These are phyloP conservation scores for Rhinolophus ferrumequinum DNA, from an alignment of 2,113 vertebrate species.

Conservation along the genomic window DNA sequence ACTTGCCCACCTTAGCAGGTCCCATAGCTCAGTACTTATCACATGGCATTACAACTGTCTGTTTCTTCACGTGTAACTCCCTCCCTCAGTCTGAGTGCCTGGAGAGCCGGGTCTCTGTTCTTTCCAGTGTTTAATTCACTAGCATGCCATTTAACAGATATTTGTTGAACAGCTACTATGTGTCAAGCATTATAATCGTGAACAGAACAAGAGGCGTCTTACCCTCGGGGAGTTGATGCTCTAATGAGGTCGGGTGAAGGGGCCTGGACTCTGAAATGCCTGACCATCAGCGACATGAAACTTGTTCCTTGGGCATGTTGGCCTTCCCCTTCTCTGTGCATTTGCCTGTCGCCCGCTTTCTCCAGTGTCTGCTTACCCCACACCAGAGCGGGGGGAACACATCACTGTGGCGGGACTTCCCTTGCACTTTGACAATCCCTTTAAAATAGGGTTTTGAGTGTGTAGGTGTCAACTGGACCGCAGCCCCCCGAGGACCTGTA, in stretches of 20 bases:
- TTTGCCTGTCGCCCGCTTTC: neutral
- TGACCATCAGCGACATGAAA: fast-evolving
- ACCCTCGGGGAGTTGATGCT: neutral
- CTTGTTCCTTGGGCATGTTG: fast-evolving
- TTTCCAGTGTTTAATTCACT: neutral
- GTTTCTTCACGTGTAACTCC: neutral
- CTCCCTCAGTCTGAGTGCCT: neutral
- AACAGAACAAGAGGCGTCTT: neutral
- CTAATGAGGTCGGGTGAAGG: fast-evolving
- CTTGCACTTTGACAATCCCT: neutral
- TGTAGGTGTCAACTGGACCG: fast-evolving
- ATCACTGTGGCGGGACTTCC: neutral
- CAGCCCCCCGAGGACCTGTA: neutral
- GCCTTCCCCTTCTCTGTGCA: fast-evolving
- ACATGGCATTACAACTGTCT: fast-evolving
- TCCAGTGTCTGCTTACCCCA: neutral
- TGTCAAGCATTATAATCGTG: neutral
- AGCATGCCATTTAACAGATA: neutral
- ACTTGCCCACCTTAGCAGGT: neutral
- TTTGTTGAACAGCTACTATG: neutral
- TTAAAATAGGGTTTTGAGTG: neutral
- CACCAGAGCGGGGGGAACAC: neutral
- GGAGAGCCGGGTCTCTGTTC: neutral
- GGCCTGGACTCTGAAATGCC: fast-evolving
- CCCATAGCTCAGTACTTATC: neutral